A percentile compares a stretch with the other conserved stretches of the same genome.
Evolutionary conservation across 2,888 invertebrate species (phyloP).

Genomic region (Lasioglossum lativentre): DNA sequence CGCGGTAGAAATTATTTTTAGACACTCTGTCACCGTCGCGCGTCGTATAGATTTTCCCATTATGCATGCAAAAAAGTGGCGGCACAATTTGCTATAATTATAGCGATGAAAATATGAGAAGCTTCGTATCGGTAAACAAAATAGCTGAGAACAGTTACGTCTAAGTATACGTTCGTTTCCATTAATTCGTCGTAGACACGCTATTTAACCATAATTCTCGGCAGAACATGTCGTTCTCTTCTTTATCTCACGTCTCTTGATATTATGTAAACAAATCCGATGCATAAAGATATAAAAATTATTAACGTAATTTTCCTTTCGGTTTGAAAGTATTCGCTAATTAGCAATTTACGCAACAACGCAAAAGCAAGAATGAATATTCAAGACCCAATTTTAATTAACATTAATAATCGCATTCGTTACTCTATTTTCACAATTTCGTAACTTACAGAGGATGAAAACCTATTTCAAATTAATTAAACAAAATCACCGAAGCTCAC

Average conservation of each 20-base stretch:
- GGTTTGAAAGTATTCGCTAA: not conserved
- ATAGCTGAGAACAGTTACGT: slow-evolving; percentile 30
- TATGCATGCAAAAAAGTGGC: slow-evolving; percentile 15
- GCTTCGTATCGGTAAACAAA: slow-evolving; percentile 34
- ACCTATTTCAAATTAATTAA: too few species aligned
- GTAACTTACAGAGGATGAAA: too few species aligned
- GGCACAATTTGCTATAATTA: slow-evolving; percentile 22
- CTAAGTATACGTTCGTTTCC: slow-evolving; percentile 16
- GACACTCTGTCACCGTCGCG: not conserved
- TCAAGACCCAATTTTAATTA: not conserved
- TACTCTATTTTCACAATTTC: not conserved
- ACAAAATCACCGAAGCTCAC: too few species aligned
- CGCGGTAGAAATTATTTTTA: slow-evolving; percentile 8
- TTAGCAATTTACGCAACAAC: not conserved
- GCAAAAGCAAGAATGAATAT: not conserved
- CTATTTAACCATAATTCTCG: slow-evolving; percentile 18
- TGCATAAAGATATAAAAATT: not conserved
- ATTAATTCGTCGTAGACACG: slow-evolving; percentile 31
- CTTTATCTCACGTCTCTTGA: not conserved
- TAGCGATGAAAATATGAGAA: slow-evolving; percentile 3
- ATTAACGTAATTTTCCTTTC: not conserved
- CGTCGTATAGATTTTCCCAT: slow-evolving; percentile 32
- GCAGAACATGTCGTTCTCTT: not conserved
- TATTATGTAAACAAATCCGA: not conserved
- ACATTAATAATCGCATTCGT: not conserved